Evolutionary conservation across 2,113 vertebrate species (phyloP).

Genomic region (Sphyrna mokarran): DNA sequence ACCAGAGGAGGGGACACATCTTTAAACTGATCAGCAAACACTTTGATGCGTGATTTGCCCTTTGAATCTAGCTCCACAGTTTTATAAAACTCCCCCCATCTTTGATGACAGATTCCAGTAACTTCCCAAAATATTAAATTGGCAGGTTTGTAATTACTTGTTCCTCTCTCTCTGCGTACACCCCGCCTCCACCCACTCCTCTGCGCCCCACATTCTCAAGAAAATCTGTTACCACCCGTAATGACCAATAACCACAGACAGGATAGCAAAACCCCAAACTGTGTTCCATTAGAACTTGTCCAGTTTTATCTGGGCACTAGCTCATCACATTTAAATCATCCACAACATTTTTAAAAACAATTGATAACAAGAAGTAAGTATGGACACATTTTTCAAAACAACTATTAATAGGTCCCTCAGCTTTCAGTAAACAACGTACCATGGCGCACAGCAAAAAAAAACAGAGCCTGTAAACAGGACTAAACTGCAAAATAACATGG

Average conservation of each 20-base stretch:
- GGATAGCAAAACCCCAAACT: not conserved
- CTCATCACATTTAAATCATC: not conserved
- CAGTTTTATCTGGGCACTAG: not conserved
- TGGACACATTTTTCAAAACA: constrained; percentile 12
- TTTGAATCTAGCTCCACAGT: too few species aligned
- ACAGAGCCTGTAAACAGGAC: not conserved
- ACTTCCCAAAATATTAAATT: too few species aligned
- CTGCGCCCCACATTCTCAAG: not conserved
- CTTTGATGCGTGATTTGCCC: not conserved
- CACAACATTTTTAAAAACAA: not conserved
- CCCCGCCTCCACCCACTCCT: too few species aligned
- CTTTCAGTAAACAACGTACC: not conserved
- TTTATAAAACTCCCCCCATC: too few species aligned
- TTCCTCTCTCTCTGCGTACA: not conserved
- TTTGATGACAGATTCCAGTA: too few species aligned
- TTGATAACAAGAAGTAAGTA: not conserved
- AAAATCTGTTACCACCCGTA: not conserved
- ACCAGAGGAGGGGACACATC: not conserved
- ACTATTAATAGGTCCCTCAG: not conserved
- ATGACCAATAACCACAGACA: not conserved
- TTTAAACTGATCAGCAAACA: not conserved
- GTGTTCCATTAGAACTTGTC: not conserved
- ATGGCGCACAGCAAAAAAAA: not conserved
- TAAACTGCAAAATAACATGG: not conserved
- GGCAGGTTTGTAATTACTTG: too few species aligned